Conservation (phyloP, 2,113 vertebrate species). For the Tenebrosternarchus preto region DNA sequence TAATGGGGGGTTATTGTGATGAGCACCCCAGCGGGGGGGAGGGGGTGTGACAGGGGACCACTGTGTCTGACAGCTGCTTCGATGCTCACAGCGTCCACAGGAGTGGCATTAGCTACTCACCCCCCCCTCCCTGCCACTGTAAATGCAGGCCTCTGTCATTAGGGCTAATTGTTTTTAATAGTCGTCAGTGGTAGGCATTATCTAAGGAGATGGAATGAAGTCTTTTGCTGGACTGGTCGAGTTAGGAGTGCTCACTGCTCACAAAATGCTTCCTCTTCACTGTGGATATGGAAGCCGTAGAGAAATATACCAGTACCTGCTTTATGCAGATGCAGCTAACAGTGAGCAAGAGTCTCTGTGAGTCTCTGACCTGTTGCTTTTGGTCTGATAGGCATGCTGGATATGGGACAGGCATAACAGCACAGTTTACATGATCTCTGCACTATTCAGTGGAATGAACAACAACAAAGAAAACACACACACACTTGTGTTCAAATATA, state of each 20-base stretch:
- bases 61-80: conserved; percentile 50
- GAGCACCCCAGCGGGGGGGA: neutral
- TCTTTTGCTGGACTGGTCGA: conserved; percentile 67
- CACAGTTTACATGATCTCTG: too few relatives aligned
- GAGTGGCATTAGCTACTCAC: conserved; percentile 16
- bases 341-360: too few relatives aligned
- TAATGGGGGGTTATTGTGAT: conserved; percentile 33
- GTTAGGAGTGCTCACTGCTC: conserved; percentile 39
- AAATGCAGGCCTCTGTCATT: conserved; percentile 50
- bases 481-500: too few relatives aligned
- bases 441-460: too few relatives aligned
- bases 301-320: neutral
- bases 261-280: neutral
- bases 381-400: too few relatives aligned
- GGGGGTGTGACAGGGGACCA: neutral
- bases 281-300: neutral
- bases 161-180: conserved; percentile 69
- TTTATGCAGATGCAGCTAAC: too few relatives aligned
- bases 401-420: too few relatives aligned
- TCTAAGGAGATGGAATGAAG: conserved; percentile 71
- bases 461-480: too few relatives aligned
- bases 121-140: neutral
- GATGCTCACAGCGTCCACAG: conserved; percentile 26
- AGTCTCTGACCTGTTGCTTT: too few relatives aligned
- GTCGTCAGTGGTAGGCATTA: conserved; percentile 63